A percentile compares a stretch with the other conserved stretches of the same genome.
Conservation (phyloP, 2,797 vertebrate species). For the Pteronotus mesoamericanus region DNA sequence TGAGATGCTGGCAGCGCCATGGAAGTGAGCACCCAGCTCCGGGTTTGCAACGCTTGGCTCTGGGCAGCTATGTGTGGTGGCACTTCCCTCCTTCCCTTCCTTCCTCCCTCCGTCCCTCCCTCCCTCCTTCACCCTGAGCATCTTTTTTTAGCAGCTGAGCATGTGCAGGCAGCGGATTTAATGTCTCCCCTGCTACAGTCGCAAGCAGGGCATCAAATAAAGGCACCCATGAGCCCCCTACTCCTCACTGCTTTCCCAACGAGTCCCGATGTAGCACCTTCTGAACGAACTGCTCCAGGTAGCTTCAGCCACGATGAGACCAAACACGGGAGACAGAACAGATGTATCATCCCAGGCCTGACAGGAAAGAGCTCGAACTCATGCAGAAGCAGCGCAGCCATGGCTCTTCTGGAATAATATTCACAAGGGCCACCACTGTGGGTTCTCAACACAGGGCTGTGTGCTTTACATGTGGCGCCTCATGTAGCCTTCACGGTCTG, state of each 20-base stretch:
- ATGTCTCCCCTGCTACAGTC: neutral
- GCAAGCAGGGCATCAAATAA: neutral
- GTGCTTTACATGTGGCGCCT: rapidly evolving
- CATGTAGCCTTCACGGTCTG: rapidly evolving
- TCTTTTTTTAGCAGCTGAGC: neutral
- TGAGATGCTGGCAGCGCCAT: neutral
- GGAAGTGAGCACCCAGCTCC: too few species aligned
- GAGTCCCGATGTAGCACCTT: rapidly evolving
- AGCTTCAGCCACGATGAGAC: neutral
- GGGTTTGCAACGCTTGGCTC: neutral
- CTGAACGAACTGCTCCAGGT: neutral
- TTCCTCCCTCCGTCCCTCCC: neutral
- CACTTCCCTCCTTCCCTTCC: rapidly evolving
- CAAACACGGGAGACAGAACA: neutral
- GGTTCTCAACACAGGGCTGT: rapidly evolving
- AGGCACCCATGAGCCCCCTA: rapidly evolving
- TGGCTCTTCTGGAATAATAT: rapidly evolving
- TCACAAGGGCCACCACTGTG: rapidly evolving
- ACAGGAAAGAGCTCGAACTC: rapidly evolving
- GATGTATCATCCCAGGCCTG: rapidly evolving
- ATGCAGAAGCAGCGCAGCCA: neutral
- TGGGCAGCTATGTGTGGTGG: rapidly evolving
- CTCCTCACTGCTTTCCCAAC: rapidly evolving
- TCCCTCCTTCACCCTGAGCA: rapidly evolving
- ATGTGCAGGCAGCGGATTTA: neutral